Conservation (phyloP, 2,113 vertebrate species). For the Gymnorhina tibicen region DNA sequence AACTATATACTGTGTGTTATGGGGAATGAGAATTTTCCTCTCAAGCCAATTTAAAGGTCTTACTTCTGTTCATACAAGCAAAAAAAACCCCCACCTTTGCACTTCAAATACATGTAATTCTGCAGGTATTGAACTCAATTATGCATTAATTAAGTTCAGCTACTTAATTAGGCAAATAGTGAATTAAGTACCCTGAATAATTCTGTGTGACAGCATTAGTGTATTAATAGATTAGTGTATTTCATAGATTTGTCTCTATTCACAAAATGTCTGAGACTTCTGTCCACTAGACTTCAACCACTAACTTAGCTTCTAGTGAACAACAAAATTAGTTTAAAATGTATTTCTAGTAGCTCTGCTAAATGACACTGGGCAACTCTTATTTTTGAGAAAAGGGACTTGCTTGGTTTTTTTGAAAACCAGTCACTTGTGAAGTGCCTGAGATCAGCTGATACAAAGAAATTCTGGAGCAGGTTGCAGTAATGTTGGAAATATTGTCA, state of each 20-base stretch:
- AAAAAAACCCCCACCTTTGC: neutral
- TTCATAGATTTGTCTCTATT: neutral
- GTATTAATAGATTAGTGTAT: neutral
- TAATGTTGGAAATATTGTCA: slow-evolving; percentile 37
- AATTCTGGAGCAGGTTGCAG: slow-evolving; percentile 41
- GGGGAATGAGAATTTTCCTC: neutral
- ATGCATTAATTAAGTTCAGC: neutral
- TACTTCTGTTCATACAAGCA: neutral
- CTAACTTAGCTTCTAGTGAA: neutral
- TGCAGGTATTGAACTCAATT: neutral
- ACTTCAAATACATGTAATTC: neutral
- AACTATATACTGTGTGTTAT: neutral
- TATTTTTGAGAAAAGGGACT: neutral
- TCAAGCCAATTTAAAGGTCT: neutral
- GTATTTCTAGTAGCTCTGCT: neutral
- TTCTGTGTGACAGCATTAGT: neutral
- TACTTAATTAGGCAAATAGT: neutral
- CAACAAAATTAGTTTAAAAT: neutral
- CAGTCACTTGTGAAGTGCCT: neutral
- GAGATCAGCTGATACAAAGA: neutral
- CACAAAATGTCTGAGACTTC: neutral
- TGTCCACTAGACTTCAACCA: neutral
- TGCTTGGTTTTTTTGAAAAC: neutral
- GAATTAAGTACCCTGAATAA: neutral
- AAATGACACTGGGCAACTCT: neutral